Evolutionary conservation across 2,113 vertebrate species (phyloP), one percentile per base, ranked within the genome.

Genomic region (Pachyramphus minor): DNA sequence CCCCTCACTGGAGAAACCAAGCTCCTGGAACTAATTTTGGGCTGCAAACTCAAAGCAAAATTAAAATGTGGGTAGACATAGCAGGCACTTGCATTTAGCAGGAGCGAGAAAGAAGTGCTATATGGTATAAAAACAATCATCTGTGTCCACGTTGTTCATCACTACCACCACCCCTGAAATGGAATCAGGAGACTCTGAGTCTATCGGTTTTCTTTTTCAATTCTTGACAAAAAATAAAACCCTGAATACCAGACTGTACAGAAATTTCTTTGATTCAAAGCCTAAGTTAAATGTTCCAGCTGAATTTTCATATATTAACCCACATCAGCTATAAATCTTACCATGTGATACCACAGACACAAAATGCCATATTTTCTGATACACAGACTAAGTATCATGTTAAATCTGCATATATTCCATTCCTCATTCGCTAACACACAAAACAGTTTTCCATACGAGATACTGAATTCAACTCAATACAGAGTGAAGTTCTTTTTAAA

Each of bases 251-350:
- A 27, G 24, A 42, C 35, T 68, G 12, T 28, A 31, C 3, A 80
- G 45, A 45, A 27, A 62, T 20, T 44, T 75, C 24, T 78, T 30
- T 23, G 23, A 82, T 44, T 80, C 37, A 73, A 92, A 86, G 22
- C 19, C 33, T 0, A 0, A 56, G 33, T 22, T 53, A 73, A 60
- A 90, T 0, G 1, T 24, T 52, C 8, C 24, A 20, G 39, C 22
- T 28, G 63, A 88, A 59, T 88, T 79, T 56, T 55, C 53, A 52
- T 27, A 14, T 7, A 50, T 47, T 50, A 82, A 72, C 12, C 14
- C 31, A 66, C 25, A 64, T 75, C 20, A 68, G 12, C 28, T 76
- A 79, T 22, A 82, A 75, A 64, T 44, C 28, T 18, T 17, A 88
- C 39, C 62, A 9, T 15, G 28, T 67, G 62, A 75, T 67, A n/a